Percentiles rank a stretch among this genome's conserved stretches.
Evolutionary conservation across 2,113 vertebrate genomes (phyloP).

Genomic region (Lepidothrix coronata): DNA sequence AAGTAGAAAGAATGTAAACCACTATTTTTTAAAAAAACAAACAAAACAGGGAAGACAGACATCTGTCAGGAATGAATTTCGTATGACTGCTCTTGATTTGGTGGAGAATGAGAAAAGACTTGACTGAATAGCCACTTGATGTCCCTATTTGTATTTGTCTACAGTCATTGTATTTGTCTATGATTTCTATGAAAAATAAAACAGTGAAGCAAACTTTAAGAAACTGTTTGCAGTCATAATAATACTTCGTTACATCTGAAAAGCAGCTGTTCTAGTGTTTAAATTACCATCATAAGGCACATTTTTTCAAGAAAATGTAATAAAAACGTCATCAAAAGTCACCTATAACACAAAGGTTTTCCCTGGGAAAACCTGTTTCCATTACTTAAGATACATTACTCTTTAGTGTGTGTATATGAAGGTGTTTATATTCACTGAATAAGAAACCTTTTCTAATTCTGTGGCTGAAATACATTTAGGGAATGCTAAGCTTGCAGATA

Average conservation of each 20-base stretch:
- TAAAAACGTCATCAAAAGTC: constrained; percentile 27
- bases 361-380: constrained; percentile 26
- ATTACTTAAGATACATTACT: constrained; percentile 8
- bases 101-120: background rate
- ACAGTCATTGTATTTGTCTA: background rate
- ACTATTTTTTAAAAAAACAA: background rate
- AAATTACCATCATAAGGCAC: constrained; percentile 21
- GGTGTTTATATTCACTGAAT: background rate
- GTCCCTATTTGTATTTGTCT: background rate
- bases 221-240: background rate
- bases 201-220: background rate
- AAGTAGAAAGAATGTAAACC: background rate
- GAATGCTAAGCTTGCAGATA: constrained; percentile 10
- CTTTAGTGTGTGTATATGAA: background rate
- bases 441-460: background rate
- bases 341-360: constrained; percentile 17
- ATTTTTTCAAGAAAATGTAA: constrained; percentile 10
- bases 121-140: background rate
- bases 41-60: background rate
- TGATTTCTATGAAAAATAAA: background rate
- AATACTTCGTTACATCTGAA: background rate
- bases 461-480: background rate
- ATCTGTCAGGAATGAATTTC: background rate
- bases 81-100: background rate
- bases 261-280: constrained; percentile 22